Percentiles rank a stretch among this genome's conserved stretches.
These are phyloP conservation scores for Smithornis capensis DNA, from an alignment of 2,113 vertebrate species.

Conservation along the genomic window DNA sequence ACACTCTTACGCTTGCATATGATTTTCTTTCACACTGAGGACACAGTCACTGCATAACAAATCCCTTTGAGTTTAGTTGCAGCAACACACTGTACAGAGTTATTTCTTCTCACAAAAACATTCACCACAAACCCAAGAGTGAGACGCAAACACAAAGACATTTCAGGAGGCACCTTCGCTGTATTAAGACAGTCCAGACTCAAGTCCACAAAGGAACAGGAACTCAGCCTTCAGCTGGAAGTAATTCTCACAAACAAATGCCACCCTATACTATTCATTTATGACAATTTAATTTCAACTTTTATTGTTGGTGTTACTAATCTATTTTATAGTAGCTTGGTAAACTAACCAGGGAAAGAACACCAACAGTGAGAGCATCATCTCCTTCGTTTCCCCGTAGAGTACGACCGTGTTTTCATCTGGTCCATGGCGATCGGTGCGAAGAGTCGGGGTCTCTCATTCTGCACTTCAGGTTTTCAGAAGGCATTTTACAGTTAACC, in stretches of 20 bases:
- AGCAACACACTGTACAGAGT: neutral
- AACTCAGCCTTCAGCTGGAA: neutral
- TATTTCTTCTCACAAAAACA: neutral
- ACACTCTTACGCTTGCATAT: neutral
- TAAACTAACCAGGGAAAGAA: neutral
- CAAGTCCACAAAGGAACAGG: accelerated
- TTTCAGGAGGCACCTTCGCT: neutral
- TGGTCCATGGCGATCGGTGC: neutral
- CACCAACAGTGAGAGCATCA: neutral
- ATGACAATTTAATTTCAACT: neutral
- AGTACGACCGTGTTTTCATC: neutral
- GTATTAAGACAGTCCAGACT: accelerated
- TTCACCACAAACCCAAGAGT: neutral
- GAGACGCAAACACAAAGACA: neutral
- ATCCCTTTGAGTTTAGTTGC: neutral
- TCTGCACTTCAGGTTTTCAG: accelerated
- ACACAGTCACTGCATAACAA: neutral
- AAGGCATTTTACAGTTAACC: accelerated
- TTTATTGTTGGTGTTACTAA: neutral
- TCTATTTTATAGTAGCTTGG: neutral
- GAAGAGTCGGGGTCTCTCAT: accelerated
- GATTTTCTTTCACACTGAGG: neutral
- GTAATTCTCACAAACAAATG: neutral
- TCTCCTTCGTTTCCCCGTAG: neutral
- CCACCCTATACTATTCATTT: neutral